phyloP scores from a whole-genome alignment of 2,113 vertebrate species.

The Heterochromis multidens region DNA sequence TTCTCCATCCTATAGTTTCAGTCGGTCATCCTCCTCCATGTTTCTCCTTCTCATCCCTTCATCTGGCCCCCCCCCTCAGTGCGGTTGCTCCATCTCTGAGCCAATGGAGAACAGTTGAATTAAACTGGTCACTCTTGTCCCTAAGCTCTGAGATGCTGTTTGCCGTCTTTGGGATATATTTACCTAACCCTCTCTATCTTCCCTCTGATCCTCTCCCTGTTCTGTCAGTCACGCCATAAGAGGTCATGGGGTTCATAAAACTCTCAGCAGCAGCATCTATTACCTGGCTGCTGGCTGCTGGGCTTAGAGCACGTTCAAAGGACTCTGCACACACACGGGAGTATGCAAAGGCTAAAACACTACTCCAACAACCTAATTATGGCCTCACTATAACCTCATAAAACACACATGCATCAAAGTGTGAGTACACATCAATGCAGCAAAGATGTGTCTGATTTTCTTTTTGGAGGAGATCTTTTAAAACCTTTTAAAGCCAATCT shows the following conservation, averaged over 20 bases:
- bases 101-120: slow-evolving; percentile 26
- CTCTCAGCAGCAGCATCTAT: slow-evolving; percentile 42
- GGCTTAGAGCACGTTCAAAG: slow-evolving; percentile 33
- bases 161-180: slow-evolving; percentile 19
- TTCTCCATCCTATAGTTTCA: slow-evolving; percentile 9
- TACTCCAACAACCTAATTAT: slow-evolving; percentile 4
- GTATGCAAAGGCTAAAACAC: neutral
- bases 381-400: neutral
- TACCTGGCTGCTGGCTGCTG: slow-evolving; percentile 11
- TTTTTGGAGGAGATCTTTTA: neutral
- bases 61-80: neutral
- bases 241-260: slow-evolving; percentile 53
- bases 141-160: slow-evolving; percentile 17
- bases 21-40: slow-evolving; percentile 34
- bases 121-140: slow-evolving; percentile 33
- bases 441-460: neutral
- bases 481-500: neutral
- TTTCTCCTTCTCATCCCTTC: slow-evolving; percentile 13
- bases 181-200: slow-evolving; percentile 11
- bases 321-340: neutral
- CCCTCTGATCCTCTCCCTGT: slow-evolving; percentile 28
- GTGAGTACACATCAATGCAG: neutral
- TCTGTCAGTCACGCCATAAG: slow-evolving; percentile 23
- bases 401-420: neutral
- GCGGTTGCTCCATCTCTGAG: neutral